Percentiles rank a stretch among this genome's conserved stretches.
phyloP scores from a whole-genome alignment of 2,888 invertebrate genomes.

The Byasa hedistus region DNA sequence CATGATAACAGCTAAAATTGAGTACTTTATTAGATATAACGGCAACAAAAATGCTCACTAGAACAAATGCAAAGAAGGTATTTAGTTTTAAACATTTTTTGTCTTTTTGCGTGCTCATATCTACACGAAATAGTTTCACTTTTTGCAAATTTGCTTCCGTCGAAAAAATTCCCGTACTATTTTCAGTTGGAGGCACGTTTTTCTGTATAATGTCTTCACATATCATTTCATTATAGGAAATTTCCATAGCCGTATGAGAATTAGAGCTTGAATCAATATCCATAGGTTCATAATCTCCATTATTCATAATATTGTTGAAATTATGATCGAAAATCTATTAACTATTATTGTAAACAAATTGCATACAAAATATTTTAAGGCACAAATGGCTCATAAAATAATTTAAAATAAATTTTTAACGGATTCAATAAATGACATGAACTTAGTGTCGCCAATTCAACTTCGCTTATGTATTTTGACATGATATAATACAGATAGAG shows the following conservation, averaged over 20 bases:
- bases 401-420: not conserved
- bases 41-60: constrained; percentile 39
- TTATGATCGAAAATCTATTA: not conserved
- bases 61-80: constrained; percentile 1
- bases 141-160: not conserved
- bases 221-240: constrained; percentile 46
- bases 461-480: not conserved
- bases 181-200: not conserved
- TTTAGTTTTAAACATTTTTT: not conserved
- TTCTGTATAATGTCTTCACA: not conserved
- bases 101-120: constrained; percentile 3
- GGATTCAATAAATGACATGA: not conserved
- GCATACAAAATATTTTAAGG: not conserved
- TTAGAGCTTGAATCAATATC: constrained; percentile 63
- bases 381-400: not conserved
- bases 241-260: constrained; percentile 58
- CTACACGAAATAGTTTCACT: constrained; percentile 14
- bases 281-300: constrained; percentile 65
- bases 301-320: constrained; percentile 24
- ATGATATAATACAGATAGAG: too few relatives aligned
- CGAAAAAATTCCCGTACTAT: not conserved
- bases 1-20: constrained; percentile 52
- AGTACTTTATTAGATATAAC: constrained; percentile 43
- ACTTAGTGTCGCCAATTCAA: not conserved
- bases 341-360: not conserved